Percentiles rank a stretch among this genome's conserved stretches.
These are phyloP conservation scores for Thamnophis elegans DNA, from an alignment of 2,797 vertebrate species.

Conservation along the genomic window DNA sequence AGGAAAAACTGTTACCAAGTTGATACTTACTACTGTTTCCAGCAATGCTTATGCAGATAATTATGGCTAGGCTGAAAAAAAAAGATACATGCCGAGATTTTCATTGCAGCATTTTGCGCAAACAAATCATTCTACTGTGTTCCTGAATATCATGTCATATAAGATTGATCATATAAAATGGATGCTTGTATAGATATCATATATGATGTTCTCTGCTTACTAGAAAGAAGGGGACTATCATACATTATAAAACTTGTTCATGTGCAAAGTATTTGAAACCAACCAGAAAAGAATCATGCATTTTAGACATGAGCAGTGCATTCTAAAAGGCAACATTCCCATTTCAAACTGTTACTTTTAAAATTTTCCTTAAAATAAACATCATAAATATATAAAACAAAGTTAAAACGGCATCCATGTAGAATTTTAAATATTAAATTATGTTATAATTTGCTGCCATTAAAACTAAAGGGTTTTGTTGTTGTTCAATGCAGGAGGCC, in stretches of 20 bases:
- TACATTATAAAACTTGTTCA: not conserved
- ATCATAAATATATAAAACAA: not conserved
- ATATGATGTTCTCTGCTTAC: not conserved
- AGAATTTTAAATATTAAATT: not conserved
- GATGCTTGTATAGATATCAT: not conserved
- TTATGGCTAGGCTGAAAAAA: not conserved
- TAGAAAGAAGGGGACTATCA: not conserved
- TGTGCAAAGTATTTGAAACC: not conserved
- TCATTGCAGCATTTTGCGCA: not conserved
- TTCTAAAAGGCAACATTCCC: not conserved
- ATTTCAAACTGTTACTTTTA: not conserved
- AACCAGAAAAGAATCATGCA: not conserved
- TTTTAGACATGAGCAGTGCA: not conserved
- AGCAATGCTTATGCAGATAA: not conserved
- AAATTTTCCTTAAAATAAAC: not conserved
- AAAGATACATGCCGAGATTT: not conserved
- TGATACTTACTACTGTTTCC: not conserved
- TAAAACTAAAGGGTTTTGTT: slow-evolving; percentile 36
- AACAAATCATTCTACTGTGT: not conserved
- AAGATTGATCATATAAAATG: not conserved
- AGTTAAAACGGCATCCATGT: not conserved
- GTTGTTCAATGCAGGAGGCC: slow-evolving; percentile 82
- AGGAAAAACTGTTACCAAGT: not conserved
- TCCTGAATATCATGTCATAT: not conserved
- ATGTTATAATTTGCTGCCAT: slow-evolving; percentile 18